Base-by-base conservation (phyloP, 2,888 invertebrate genomes). In the Allacma fusca region DNA sequence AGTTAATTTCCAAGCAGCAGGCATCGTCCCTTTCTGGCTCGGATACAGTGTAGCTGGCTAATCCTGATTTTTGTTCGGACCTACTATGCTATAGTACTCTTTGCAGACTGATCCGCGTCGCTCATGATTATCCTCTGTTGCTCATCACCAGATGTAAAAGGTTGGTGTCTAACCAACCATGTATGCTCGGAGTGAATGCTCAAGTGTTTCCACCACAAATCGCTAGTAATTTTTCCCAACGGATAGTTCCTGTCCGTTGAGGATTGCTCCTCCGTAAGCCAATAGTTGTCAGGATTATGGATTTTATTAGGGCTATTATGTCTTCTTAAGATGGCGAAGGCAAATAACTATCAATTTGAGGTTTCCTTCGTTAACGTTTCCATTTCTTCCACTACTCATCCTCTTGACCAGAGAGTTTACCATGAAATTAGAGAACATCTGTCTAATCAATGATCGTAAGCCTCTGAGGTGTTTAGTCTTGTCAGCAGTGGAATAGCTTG, bases 341-440 rank as follows among this genome's bases (percentile, higher is more conserved):
- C 50, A 50, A 67, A 34, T 67, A 67, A 67, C 34, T 44, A 24
- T 50, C 70, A 70, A 70, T 70, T 70, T 70, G 70, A 50, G 70
- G 70, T 70, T 70, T 70, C 44, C 70, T 70, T 70, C 70, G 70
- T 70, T 70, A 70, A 70, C 50, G 34, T 67, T 67, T 34, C 67
- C 50, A 50, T 19, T 40, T 16, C 43, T 67, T 34, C 67, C 50
- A 50, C 23, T 40, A 9, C 43, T 16, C 50, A n/a, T 50, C n/a
- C 50, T 16, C 34, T 34, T 34, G 28, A 34, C 68, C 29, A 16
- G 26, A 65, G 24, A 23, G 28, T 13, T 26, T 26, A 71, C 57
- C 50, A 21, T 72, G 72, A 59, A 71, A 71, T 59, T 65, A 29
- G 65, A 19, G 19, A 24, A 65, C 65, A 65, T 65, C 65, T 29